phyloP scores from a whole-genome alignment of 2,113 vertebrate genomes.

The Dissostichus mawsoni region DNA sequence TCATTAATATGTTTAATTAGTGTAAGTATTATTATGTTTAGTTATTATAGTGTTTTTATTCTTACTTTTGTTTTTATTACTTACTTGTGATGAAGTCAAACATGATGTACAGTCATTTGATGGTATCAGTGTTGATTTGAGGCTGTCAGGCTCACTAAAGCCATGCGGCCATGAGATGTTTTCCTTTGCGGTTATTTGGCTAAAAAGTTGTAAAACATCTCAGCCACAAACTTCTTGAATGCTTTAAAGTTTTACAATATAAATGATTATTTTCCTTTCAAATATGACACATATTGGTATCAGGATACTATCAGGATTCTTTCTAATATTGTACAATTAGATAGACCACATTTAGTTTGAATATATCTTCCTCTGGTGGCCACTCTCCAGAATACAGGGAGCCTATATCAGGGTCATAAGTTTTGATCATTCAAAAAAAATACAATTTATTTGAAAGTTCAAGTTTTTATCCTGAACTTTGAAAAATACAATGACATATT shows the following conservation, averaged over 20 bases:
- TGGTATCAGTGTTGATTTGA: too few relatives aligned
- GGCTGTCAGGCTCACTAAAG: neutral
- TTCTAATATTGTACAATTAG: neutral
- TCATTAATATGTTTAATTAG: too few relatives aligned
- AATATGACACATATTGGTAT: neutral
- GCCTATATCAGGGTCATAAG: too few relatives aligned
- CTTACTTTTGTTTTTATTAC: neutral
- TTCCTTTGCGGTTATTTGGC: conserved; percentile 22
- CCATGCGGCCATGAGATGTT: conserved; percentile 8
- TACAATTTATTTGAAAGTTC: too few relatives aligned
- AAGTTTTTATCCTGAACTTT: too few relatives aligned
- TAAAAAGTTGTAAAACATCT: conserved; percentile 24
- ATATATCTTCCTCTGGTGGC: conserved; percentile 60
- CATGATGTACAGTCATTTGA: neutral
- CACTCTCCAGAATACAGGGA: conserved; percentile 17
- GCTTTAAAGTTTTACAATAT: neutral
- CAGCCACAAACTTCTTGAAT: neutral
- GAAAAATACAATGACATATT: too few relatives aligned
- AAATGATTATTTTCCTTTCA: neutral
- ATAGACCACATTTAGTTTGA: neutral
- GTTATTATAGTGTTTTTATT: neutral
- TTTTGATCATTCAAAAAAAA: too few relatives aligned
- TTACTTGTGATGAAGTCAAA: neutral
- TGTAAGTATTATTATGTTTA: too few relatives aligned
- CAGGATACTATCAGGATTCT: neutral